Evolutionary conservation across 2,888 invertebrate species (phyloP).

Genomic region (Yponomeuta sedellus): DNA sequence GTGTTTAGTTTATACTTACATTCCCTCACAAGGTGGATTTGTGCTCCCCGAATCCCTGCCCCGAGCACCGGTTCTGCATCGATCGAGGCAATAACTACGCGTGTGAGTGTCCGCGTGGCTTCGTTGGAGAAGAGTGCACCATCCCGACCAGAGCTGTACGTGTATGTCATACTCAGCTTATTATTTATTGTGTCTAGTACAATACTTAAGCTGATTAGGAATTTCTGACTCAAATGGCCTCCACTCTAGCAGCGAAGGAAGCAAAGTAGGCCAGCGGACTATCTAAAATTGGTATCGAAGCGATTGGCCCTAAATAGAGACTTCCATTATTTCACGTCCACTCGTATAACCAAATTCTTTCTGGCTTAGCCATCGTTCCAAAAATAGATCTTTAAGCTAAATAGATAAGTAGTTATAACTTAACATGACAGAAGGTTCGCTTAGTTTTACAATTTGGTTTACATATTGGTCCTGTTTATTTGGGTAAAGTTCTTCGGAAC

Average conservation of each 20-base stretch:
- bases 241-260: neutral
- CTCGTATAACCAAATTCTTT: neutral
- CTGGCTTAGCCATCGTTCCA: neutral
- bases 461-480: too few relatives aligned
- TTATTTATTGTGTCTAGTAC: neutral
- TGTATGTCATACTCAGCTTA: constrained; percentile 15
- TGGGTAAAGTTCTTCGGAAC: too few relatives aligned
- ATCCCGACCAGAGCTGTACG: constrained; percentile 80
- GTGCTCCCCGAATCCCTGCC: constrained; percentile 82
- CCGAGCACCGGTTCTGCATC: constrained; percentile 80
- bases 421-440: too few relatives aligned
- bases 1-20: neutral
- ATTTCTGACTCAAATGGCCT: neutral
- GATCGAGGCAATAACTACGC: constrained; percentile 85
- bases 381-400: neutral
- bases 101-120: constrained; percentile 84
- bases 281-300: neutral
- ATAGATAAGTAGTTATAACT: constrained; percentile 1
- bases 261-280: neutral
- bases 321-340: neutral
- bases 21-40: constrained; percentile 76
- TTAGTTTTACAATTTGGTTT: too few relatives aligned
- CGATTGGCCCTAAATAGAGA: neutral
- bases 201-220: neutral
- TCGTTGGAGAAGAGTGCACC: constrained; percentile 81